Conservation (phyloP, 2,113 vertebrate genomes). For the Microcebus tavaratra region DNA sequence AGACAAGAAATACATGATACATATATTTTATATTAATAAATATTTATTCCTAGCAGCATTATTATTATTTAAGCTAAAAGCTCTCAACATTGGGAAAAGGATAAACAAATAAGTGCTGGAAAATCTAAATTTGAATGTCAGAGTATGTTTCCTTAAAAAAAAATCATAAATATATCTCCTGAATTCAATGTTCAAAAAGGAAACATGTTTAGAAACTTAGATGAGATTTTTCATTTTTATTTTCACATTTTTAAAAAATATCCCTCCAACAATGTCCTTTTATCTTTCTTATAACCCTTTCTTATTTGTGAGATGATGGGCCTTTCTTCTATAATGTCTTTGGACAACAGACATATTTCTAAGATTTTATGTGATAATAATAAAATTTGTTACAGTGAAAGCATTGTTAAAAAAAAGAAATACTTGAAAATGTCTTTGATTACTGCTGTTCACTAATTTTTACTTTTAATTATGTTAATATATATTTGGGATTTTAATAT, state of each 20-base stretch:
- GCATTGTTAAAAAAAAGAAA: background rate
- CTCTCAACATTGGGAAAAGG: background rate
- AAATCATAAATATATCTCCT: background rate
- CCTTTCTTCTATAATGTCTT: background rate
- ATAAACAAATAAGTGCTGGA: background rate
- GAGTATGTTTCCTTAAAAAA: background rate
- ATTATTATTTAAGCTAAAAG: constrained; percentile 2
- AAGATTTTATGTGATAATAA: background rate
- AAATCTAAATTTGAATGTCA: background rate
- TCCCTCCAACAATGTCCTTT: background rate
- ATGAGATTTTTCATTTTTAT: background rate
- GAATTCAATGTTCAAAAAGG: background rate
- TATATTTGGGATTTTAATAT: background rate
- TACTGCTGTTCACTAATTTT: background rate
- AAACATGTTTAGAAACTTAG: background rate
- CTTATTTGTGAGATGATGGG: background rate
- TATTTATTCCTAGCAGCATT: background rate
- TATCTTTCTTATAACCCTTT: background rate
- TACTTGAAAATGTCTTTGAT: background rate
- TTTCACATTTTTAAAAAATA: background rate
- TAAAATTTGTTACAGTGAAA: background rate
- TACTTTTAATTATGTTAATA: background rate
- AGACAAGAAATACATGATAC: background rate
- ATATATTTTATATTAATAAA: background rate
- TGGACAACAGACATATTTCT: background rate